phyloP scores from a whole-genome alignment of 1,140 invertebrate genomes.

The Hyposmocoma kahamanoa region DNA sequence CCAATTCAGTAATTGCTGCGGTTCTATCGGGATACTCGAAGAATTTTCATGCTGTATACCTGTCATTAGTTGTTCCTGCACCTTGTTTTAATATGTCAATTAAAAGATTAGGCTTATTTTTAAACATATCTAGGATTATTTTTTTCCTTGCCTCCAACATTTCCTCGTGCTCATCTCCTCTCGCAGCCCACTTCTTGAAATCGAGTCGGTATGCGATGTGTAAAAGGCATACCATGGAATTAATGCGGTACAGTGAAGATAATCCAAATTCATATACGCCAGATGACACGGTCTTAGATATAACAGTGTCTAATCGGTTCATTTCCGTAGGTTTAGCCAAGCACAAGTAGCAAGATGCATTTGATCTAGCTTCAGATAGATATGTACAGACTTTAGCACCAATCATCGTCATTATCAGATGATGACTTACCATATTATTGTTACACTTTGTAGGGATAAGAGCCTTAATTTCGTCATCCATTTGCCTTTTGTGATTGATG shows the following conservation, averaged over 20 bases:
- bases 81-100: constrained; percentile 19
- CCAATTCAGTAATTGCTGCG: constrained; percentile 38
- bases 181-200: constrained; percentile 22
- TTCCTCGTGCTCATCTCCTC: too few relatives aligned
- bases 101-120: constrained; percentile 4
- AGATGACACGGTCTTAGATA: constrained; percentile 1
- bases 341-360: constrained; percentile 9
- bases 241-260: constrained; percentile 22
- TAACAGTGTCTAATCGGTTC: constrained; percentile 4
- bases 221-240: constrained; percentile 26
- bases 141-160: constrained; percentile 18
- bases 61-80: constrained; percentile 42
- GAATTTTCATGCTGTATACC: constrained; percentile 45
- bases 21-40: constrained; percentile 32
- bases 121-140: constrained; percentile 17
- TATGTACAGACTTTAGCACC: constrained; percentile 12
- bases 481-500: not conserved
- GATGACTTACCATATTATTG: constrained; percentile 8
- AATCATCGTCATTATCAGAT: constrained; percentile 15
- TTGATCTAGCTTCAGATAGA: constrained; percentile 8
- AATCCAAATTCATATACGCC: constrained; percentile 16
- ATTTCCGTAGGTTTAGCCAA: constrained; percentile 9
- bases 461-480: not conserved
- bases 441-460: not conserved
- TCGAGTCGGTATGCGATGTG: constrained; percentile 25